These are phyloP conservation scores for Pelusios castaneus DNA, from an alignment of 2,113 vertebrate genomes.

Conservation along the genomic window DNA sequence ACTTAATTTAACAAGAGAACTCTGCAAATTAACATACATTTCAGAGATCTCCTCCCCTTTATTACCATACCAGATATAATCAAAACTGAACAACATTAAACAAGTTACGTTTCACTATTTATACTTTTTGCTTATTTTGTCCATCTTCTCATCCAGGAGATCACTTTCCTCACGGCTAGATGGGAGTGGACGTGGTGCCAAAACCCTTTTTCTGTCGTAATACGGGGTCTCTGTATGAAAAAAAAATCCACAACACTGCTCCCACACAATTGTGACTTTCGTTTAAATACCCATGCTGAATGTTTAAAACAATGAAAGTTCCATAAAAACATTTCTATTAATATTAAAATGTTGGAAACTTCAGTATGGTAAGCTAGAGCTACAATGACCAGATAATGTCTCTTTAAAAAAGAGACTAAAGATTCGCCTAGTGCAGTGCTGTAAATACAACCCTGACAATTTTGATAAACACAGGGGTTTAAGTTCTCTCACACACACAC, in stretches of 20 bases:
- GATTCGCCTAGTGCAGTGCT: not conserved
- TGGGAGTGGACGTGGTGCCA: not conserved
- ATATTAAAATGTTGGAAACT: not conserved
- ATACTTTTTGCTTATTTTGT: not conserved
- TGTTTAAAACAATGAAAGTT: not conserved
- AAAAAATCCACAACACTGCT: not conserved
- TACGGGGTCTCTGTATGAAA: not conserved
- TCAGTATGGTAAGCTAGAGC: not conserved
- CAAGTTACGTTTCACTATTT: too few species aligned
- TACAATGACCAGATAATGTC: not conserved
- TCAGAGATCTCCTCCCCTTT: not conserved
- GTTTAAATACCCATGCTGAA: not conserved
- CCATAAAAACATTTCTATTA: not conserved
- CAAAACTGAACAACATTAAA: fast-evolving
- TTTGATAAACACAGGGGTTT: not conserved
- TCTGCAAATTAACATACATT: not conserved
- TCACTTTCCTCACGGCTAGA: not conserved
- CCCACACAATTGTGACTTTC: not conserved
- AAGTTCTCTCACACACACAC: not conserved
- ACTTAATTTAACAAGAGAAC: too few species aligned
- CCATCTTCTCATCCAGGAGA: fast-evolving
- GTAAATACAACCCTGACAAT: not conserved
- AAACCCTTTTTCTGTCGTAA: not conserved
- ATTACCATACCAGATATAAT: not conserved
- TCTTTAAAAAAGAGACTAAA: not conserved